Evolutionary conservation across 2,113 vertebrate species (phyloP).

Genomic region (Poecilia latipinna): DNA sequence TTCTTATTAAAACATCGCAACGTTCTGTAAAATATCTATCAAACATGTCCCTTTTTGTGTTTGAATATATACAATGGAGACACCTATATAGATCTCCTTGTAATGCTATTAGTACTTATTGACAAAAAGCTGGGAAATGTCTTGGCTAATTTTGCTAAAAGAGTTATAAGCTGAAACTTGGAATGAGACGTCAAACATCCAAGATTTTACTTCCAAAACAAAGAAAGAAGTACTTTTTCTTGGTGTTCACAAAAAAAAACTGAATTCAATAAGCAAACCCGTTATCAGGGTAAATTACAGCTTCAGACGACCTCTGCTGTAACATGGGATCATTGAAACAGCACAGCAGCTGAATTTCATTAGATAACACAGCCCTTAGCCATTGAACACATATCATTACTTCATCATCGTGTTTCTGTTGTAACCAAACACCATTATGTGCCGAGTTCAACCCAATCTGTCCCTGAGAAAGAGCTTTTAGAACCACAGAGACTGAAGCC

Average conservation of each 20-base stretch:
- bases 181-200: too few relatives aligned
- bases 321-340: background rate
- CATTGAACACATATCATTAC: background rate
- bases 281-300: background rate
- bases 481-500: background rate
- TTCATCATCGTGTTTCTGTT: background rate
- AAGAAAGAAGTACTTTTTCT: background rate
- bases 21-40: too few relatives aligned
- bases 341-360: background rate
- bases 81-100: too few relatives aligned
- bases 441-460: background rate
- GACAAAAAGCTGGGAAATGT: too few relatives aligned
- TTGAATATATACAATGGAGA: too few relatives aligned
- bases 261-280: background rate
- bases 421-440: background rate
- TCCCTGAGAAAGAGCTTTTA: background rate
- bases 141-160: too few relatives aligned
- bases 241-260: background rate
- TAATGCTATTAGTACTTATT: too few relatives aligned
- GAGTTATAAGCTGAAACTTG: too few relatives aligned
- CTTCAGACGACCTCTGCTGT: background rate
- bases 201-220: background rate
- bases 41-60: too few relatives aligned
- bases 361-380: background rate
- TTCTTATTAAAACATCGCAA: too few relatives aligned